phyloP scores from a whole-genome alignment of 2,888 invertebrate genomes.

The Podabrus alpinus region DNA sequence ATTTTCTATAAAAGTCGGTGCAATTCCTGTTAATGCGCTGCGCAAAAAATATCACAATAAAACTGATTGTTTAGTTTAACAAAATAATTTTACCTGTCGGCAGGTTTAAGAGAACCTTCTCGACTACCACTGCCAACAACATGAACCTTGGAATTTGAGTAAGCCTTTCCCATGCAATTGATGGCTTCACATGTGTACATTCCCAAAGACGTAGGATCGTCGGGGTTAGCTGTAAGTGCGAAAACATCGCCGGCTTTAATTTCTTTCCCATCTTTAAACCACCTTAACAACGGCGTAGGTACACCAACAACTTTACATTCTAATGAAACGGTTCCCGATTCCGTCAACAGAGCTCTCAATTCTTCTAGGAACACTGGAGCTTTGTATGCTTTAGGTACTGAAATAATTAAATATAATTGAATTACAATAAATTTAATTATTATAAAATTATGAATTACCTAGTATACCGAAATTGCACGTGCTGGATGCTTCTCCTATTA shows the following conservation, averaged over 20 bases:
- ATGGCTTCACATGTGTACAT: conserved; percentile 87
- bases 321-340: conserved; percentile 86
- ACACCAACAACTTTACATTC: conserved; percentile 91
- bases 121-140: conserved; percentile 74
- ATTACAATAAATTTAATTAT: background rate
- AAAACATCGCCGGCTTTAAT: conserved; percentile 90
- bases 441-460: conserved; percentile 56
- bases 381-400: conserved; percentile 87
- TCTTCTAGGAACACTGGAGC: conserved; percentile 86
- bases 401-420: conserved; percentile 13
- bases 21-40: conserved; percentile 65
- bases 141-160: conserved; percentile 83
- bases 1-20: conserved; percentile 78
- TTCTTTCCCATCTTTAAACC: conserved; percentile 85
- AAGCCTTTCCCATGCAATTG: conserved; percentile 86
- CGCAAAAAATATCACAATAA: conserved; percentile 35
- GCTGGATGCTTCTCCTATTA: conserved; percentile 74
- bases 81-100: conserved; percentile 62
- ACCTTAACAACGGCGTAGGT: conserved; percentile 72
- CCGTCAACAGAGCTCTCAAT: conserved; percentile 79
- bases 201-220: conserved; percentile 84
- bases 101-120: conserved; percentile 71
- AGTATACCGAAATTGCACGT: conserved; percentile 78
- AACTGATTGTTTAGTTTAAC: background rate
- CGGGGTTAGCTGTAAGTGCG: conserved; percentile 80